Evolutionary conservation across 2,888 invertebrate genomes (phyloP), one percentile per base, ranked within the genome.

Genomic region (Archips xylosteana): DNA sequence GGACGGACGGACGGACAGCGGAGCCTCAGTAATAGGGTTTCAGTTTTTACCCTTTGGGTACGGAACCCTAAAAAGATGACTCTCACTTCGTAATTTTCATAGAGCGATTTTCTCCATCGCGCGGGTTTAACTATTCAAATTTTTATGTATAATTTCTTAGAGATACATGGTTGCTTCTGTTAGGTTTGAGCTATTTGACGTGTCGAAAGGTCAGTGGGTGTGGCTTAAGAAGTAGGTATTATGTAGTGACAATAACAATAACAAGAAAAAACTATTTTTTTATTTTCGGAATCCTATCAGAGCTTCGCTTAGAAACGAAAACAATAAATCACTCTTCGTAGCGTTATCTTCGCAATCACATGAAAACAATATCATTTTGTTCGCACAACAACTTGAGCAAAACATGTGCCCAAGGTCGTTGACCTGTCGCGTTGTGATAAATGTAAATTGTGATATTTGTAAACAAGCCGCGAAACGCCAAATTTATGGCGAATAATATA

Each of bases 401-500:
- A 66, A 66, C 42, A 67, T 45, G 34, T n/a, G 39, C n/a, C 42
- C 57, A 42, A 67, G 54, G 66, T 67, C 66, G n/a, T 42, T 57
- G 66, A 67, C 54, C 66, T 67, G 49, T 34, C 32, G 47, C 32
- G 32, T 32, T 57, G 57, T 57, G 66, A 67, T 67, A 67, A 67
- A 67, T 67, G 54, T 32, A 67, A 57, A 67, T 57, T 5, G 36
- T 42, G 39, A 54, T 23, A 57, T 67, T 42, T 67, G 66, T 67
- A 57, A 67, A 67, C 66, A 57, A 57, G 39, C 54, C 66, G 51
- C 57, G 66, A 57, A 57, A 23, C 66, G 57, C 34, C 34, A 67
- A 67, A 67, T 65, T 49, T 65, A 65, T 65, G 64, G 64, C 49
- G 65, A 65, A 65, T 65, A 65, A 57, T 67, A 67, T 45, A 42